Conservation (phyloP, 2,113 vertebrate genomes). For the Lagopus muta region DNA sequence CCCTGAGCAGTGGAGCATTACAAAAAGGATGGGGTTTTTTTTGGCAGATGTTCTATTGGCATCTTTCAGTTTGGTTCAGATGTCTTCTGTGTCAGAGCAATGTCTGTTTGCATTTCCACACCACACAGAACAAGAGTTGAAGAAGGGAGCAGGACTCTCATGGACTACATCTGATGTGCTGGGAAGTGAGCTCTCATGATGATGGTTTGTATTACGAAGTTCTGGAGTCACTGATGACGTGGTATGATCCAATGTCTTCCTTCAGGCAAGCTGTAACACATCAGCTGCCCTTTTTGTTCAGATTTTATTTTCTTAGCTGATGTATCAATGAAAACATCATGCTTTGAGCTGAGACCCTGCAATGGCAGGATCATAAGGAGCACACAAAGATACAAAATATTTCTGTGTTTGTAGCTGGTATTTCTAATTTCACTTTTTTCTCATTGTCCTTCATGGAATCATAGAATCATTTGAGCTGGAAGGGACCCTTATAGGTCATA, state of each 20-base stretch:
- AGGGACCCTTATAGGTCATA: too few species aligned
- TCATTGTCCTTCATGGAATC: neutral
- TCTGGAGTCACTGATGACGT: neutral
- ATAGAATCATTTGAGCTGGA: too few species aligned
- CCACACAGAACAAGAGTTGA: neutral
- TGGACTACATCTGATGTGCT: accelerated
- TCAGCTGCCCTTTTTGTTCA: neutral
- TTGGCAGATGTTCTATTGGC: neutral
- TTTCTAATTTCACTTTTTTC: neutral
- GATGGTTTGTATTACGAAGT: neutral
- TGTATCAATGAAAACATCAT: neutral
- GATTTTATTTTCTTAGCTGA: neutral
- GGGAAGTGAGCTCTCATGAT: neutral
- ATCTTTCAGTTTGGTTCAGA: neutral
- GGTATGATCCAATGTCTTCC: neutral
- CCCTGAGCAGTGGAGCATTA: neutral
- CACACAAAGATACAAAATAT: neutral
- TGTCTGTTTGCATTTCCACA: neutral
- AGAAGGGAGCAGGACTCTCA: neutral
- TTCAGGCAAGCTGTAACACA: neutral
- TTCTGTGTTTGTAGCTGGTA: neutral
- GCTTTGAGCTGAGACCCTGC: neutral
- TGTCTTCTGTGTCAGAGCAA: neutral
- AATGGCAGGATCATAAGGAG: neutral
- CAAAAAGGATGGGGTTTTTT: neutral